Conservation (phyloP, 2,113 vertebrate species). For the Pitta sordida region DNA sequence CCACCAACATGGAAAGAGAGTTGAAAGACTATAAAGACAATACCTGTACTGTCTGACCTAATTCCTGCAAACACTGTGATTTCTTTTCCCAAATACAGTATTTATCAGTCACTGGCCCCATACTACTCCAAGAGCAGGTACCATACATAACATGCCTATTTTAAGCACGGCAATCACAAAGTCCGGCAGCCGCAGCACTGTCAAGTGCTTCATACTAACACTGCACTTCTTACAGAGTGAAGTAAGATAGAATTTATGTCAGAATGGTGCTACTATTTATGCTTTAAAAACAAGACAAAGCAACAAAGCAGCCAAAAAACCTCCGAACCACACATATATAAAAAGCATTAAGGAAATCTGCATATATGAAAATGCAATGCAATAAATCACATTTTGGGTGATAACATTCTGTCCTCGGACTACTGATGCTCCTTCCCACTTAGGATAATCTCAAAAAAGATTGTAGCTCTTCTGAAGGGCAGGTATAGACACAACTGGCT, state of each 20-base stretch:
- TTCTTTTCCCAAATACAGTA: background rate
- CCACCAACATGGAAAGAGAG: background rate
- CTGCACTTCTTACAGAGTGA: background rate
- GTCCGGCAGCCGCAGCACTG: background rate
- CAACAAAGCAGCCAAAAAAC: fast-evolving
- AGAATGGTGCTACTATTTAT: background rate
- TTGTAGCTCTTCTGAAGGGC: background rate
- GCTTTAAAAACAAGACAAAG: background rate
- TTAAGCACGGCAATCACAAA: background rate
- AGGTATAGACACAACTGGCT: background rate
- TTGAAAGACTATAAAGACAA: background rate
- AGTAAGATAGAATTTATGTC: background rate
- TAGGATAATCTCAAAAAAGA: background rate
- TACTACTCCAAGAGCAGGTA: background rate
- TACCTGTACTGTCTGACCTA: background rate
- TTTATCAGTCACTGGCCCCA: background rate
- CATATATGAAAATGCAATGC: background rate
- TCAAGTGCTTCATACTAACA: background rate
- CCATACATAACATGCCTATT: background rate
- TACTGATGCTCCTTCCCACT: background rate
- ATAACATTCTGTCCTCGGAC: background rate
- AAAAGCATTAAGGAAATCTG: background rate
- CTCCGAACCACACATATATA: background rate
- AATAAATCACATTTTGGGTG: background rate
- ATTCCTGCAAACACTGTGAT: background rate